phyloP scores from a whole-genome alignment of 2,113 vertebrate species.

The Lipotes vexillifer region DNA sequence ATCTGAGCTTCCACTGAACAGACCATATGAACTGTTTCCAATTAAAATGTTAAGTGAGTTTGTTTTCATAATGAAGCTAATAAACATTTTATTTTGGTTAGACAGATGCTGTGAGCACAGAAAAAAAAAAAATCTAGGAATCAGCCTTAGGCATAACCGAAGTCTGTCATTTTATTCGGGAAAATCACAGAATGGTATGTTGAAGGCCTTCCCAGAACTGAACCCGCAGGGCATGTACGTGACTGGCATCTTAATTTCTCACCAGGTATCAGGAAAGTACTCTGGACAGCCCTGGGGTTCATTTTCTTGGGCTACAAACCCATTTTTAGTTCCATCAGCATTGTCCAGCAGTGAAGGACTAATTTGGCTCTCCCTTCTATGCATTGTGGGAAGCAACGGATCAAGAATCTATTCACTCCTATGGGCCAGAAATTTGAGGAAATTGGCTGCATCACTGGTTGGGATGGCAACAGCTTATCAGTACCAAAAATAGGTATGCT shows the following conservation, averaged over 20 bases:
- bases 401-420: background rate
- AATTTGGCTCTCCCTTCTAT: background rate
- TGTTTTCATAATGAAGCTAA: background rate
- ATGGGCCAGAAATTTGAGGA: background rate
- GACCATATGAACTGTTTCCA: background rate
- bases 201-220: background rate
- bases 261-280: background rate
- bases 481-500: background rate
- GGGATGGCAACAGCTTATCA: background rate
- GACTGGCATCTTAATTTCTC: background rate
- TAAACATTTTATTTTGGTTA: background rate
- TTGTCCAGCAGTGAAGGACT: background rate
- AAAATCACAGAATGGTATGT: background rate
- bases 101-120: background rate
- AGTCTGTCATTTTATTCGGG: background rate
- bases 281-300: background rate
- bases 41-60: constrained; percentile 4
- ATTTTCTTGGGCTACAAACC: background rate
- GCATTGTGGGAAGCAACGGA: background rate
- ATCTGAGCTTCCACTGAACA: background rate
- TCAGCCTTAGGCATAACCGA: background rate
- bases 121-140: background rate
- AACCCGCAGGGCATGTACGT: background rate
- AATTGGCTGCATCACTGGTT: background rate
- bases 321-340: background rate